Conservation (phyloP, 2,888 invertebrate genomes). For the Parochlus steinenii region DNA sequence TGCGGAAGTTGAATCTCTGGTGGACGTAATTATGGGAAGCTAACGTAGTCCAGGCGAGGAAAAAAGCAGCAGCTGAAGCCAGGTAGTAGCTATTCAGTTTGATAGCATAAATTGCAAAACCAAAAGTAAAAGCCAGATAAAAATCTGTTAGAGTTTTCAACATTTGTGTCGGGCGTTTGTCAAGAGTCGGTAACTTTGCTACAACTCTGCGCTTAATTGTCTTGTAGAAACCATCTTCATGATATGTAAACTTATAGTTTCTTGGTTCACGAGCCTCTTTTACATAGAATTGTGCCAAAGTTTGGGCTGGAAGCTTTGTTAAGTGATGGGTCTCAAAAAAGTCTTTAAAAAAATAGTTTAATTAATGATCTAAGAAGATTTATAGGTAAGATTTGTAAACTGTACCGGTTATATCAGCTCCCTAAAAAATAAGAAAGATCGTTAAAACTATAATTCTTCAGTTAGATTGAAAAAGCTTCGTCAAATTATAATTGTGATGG, state of each 20-base stretch:
- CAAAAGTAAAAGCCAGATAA: constrained; percentile 25
- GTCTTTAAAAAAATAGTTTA: too few species aligned
- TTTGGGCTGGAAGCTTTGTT: constrained; percentile 35
- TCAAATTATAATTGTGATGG: too few species aligned
- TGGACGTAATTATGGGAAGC: constrained; percentile 65
- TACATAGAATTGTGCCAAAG: constrained; percentile 48
- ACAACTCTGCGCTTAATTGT: constrained; percentile 44
- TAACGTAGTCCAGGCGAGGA: constrained; percentile 40
- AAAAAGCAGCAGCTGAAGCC: constrained; percentile 33
- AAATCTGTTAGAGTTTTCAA: constrained; percentile 29
- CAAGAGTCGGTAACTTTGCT: constrained; percentile 38
- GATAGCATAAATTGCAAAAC: constrained; percentile 26
- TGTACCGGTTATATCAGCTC: constrained; percentile 64
- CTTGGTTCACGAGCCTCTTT: constrained; percentile 43
- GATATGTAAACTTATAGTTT: constrained; percentile 55
- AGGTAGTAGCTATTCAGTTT: constrained; percentile 22
- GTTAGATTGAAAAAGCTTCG: too few species aligned
- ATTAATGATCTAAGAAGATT: too few species aligned
- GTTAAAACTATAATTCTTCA: too few species aligned
- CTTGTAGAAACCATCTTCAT: constrained; percentile 55
- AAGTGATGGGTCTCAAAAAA: constrained; percentile 61
- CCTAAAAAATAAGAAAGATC: constrained; percentile 33
- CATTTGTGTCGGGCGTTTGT: constrained; percentile 25
- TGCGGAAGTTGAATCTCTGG: constrained; percentile 55
- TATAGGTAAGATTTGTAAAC: too few species aligned